Evolutionary conservation across 2,113 vertebrate genomes (phyloP), one percentile per base, ranked within the genome.

Genomic region (Tapirus terrestris): DNA sequence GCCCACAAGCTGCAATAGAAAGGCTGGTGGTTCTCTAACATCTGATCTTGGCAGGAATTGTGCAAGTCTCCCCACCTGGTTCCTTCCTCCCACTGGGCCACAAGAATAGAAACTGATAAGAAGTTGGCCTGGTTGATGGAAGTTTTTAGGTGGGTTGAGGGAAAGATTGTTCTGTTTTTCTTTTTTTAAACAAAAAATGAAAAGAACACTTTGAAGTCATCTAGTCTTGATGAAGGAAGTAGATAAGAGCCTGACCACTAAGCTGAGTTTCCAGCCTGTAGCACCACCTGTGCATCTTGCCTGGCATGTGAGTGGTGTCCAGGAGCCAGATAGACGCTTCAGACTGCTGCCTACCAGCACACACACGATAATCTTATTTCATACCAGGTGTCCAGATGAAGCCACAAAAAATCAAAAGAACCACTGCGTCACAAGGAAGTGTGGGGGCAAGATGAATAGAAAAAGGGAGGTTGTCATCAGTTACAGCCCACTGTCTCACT

Each of bases 41-140:
- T 92, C 76, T 63, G 58, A 84, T 97, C 79, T 94, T 97, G 93
- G 94, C 85, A 86, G 89, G 73, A 96, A 63, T 56, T 95, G 6
- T 17, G 21, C n/a, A 76, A 25, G 6, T 88, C 81, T 86, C 60
- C 61, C 89, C 81, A 79, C 76, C 33, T 48, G 45, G 31, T 60
- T 93, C 77, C 68, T 75, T 80, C 94, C 39, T 96, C 82, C 92
- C 56, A 70, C 79, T 70, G 61, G 65, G 51, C 56, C 70, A n/a
- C 45, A 86, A 87, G 68, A 97, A 93, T 89, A 95, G 95, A 95
- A 96, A 86, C 91, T 91, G 89, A 68, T 93, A 94, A 94, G 73
- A 82, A 86, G 73, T 65, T 83, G 89, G 77, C 94, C 75, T 75
- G 43, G 73, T 58, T 68, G 39, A 36, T 93, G 61, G 36, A 65